Conservation (phyloP, 2,113 vertebrate genomes). For the Pseudolaguvia tuberculata region DNA sequence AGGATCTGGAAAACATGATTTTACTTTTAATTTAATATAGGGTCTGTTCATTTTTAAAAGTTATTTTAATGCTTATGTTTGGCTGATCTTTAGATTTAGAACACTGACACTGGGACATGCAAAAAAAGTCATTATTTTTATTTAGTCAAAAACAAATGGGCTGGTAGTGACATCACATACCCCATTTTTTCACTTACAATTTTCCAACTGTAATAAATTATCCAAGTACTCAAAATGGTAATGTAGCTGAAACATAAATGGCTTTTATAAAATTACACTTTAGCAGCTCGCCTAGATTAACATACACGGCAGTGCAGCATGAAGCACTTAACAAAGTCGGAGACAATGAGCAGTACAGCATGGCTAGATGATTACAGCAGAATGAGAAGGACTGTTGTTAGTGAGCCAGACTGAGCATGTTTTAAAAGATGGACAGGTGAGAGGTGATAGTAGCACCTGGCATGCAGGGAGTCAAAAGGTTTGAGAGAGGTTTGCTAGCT, state of each 20-base stretch:
- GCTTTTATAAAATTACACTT: background rate
- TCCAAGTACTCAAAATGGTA: background rate
- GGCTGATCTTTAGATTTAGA: background rate
- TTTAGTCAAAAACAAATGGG: background rate
- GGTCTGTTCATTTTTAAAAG: no score
- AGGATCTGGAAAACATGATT: background rate
- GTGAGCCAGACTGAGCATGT: constrained; percentile 26
- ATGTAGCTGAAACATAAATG: background rate
- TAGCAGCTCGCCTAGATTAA: background rate
- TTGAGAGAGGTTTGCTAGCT: constrained; percentile 29
- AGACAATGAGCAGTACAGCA: background rate
- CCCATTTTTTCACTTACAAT: background rate
- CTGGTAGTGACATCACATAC: background rate
- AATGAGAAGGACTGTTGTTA: constrained; percentile 30
- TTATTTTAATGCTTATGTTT: background rate
- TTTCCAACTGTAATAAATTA: background rate
- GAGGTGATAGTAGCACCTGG: constrained; percentile 31
- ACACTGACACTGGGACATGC: background rate
- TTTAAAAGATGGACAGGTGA: constrained; percentile 10
- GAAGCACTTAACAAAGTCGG: background rate
- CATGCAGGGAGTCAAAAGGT: constrained; percentile 18
- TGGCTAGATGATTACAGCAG: background rate
- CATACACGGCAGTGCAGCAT: background rate
- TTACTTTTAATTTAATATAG: background rate
- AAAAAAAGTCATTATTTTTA: background rate